Evolutionary conservation across 2,888 invertebrate species (phyloP), one percentile per base, ranked within the genome.

Genomic region (Tuta absoluta): DNA sequence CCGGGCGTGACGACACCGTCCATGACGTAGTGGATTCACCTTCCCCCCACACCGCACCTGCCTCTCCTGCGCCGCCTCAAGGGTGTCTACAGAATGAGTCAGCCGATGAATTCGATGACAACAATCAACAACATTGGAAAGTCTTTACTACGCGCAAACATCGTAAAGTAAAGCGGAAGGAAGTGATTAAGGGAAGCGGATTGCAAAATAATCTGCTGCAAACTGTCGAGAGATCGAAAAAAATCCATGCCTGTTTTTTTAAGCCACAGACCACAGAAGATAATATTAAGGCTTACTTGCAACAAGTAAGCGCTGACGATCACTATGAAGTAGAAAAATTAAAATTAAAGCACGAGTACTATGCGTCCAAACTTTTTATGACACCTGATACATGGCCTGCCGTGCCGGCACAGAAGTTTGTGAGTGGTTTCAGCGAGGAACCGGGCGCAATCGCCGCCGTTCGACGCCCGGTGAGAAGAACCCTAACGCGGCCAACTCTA

Each of bases 381-480:
- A 38, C 17, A 8, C 37, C 63, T 21, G 63, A 63, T 58, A 5
- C 58, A 5, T 63, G 63, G 63, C 63, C 63, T 10, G 7, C 33
- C 10, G 63, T 10, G 7, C 33, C 10, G 63, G 59, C 19, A 63
- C 38, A 3, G 48, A 59, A 38, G 59, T 63, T 10, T 37, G 58
- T 33, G 63, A 63, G 51, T 63, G 63, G 63, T 63, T 63, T 63
- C 63, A 23, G 23, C 48, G 63, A 48, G 49, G 58, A 49, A 49
- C 63, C 63, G 63, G 63, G 63, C 63, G 59, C 28, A 58, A 33
- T 8, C 33, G 58, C 41, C 53, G 56, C 38, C 48, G 48, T 2
- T 48, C 48, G 7, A 17, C 48, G 48, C 48, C 48, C 48, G 57
- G 57, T 23, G 38, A 24, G 28, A 19, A 45, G 10, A 28, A 41